A percentile compares a stretch with the other conserved stretches of the same genome.
Conservation (phyloP, 2,113 vertebrate genomes). For the Lota lota region DNA sequence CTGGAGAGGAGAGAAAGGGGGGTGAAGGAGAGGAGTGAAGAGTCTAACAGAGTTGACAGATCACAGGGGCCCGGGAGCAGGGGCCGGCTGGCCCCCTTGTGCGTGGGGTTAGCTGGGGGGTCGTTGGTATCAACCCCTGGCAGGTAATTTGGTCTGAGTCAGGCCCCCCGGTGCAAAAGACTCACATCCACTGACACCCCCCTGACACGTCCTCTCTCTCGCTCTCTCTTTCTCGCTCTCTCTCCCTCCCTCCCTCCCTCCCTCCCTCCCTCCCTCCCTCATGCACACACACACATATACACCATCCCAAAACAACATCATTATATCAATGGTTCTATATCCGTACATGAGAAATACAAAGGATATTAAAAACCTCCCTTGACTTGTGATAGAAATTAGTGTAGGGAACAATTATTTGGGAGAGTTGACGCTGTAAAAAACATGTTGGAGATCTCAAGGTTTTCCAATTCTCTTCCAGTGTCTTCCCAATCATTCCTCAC, state of each 20-base stretch:
- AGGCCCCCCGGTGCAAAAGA: slow-evolving; percentile 40
- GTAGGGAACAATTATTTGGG: not conserved
- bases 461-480: too few relatives aligned
- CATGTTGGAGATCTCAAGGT: too few relatives aligned
- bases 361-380: slow-evolving; percentile 19
- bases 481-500: too few relatives aligned
- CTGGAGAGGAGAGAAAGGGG: slow-evolving; percentile 6
- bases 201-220: slow-evolving; percentile 3
- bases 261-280: slow-evolving; percentile 6
- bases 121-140: slow-evolving; percentile 71
- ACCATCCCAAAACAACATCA: slow-evolving; percentile 35
- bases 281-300: slow-evolving; percentile 22
- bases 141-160: slow-evolving; percentile 69
- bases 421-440: too few relatives aligned
- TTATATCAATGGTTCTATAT: slow-evolving; percentile 26
- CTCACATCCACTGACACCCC: slow-evolving; percentile 38
- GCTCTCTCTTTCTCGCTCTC: not conserved
- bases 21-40: slow-evolving; percentile 2
- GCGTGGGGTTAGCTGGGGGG: slow-evolving; percentile 51
- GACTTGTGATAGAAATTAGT: slow-evolving; percentile 19
- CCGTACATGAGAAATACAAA: slow-evolving; percentile 28
- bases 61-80: slow-evolving; percentile 52
- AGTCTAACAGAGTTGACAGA: slow-evolving; percentile 55
- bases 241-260: slow-evolving; percentile 1
- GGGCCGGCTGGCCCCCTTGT: slow-evolving; percentile 61